A percentile compares a stretch with the other conserved stretches of the same genome.
phyloP scores from a whole-genome alignment of 2,113 vertebrate species.

The Sclerurus mexicanus region DNA sequence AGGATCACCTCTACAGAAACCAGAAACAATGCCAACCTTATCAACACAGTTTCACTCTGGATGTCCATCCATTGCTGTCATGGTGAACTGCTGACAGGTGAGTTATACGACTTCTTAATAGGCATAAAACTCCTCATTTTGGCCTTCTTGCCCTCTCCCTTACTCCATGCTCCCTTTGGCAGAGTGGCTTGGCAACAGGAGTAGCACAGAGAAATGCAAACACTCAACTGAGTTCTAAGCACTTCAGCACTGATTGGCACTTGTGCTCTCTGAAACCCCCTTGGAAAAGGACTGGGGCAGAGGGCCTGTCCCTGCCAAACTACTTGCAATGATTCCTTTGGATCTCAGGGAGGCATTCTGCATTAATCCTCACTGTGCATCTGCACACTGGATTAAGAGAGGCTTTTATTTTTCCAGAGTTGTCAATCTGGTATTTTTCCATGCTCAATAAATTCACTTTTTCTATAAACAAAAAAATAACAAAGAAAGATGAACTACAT shows the following conservation, averaged over 20 bases:
- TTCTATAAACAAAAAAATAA: slow-evolving; percentile 38
- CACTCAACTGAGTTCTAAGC: not conserved
- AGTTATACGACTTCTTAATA: not conserved
- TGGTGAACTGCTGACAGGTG: not conserved
- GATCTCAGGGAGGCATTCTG: not conserved
- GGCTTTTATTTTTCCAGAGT: slow-evolving; percentile 37
- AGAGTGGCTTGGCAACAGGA: not conserved
- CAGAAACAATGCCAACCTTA: not conserved
- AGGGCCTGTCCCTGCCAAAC: not conserved
- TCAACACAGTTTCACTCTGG: not conserved
- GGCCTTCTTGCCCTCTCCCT: not conserved
- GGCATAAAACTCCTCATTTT: not conserved
- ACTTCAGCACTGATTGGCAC: not conserved
- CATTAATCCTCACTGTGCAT: slow-evolving; percentile 16
- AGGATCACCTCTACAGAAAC: not conserved
- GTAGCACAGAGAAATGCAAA: not conserved
- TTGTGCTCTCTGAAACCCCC: not conserved
- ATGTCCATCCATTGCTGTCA: not conserved
- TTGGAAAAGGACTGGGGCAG: not conserved
- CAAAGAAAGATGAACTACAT: slow-evolving; percentile 42
- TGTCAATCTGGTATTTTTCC: slow-evolving; percentile 55
- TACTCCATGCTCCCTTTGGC: not conserved
- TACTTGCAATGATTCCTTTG: not conserved
- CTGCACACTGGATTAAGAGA: slow-evolving; percentile 22
- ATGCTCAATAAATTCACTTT: slow-evolving; percentile 24